Evolutionary conservation across 2,113 vertebrate species (phyloP).

Genomic region (Pseudonaja textilis): DNA sequence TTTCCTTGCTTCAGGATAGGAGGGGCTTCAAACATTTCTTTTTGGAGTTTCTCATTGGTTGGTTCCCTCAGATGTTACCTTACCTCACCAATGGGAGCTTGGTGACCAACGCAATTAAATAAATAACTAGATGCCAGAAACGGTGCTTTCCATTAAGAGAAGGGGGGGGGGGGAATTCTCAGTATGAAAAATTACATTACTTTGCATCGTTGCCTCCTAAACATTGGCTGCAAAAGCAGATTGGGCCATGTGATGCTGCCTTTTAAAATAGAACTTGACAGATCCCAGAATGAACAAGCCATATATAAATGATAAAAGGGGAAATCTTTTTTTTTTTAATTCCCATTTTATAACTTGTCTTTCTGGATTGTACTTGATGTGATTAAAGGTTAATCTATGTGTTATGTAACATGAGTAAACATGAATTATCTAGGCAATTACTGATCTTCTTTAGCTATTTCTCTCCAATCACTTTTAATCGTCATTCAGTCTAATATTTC

Average conservation of each 20-base stretch:
- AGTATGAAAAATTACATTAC: neutral
- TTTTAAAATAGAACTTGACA: neutral
- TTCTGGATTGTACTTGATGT: neutral
- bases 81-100: neutral
- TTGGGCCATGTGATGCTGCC: neutral
- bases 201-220: neutral
- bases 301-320: neutral
- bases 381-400: neutral
- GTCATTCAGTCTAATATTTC: slow-evolving; percentile 18
- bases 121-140: neutral
- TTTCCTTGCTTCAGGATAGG: neutral
- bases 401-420: neutral
- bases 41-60: neutral
- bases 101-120: neutral
- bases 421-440: neutral
- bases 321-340: neutral
- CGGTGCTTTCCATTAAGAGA: neutral
- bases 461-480: slow-evolving; percentile 27
- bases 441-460: slow-evolving; percentile 18
- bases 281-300: neutral
- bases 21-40: neutral
- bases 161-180: neutral
- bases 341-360: neutral
- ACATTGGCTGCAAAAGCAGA: neutral
- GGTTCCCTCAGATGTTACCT: neutral